Percentiles rank a stretch among this genome's conserved stretches.
These are phyloP conservation scores for Ophioderma brevispina DNA, from an alignment of 35 echinoderm and acorn worm genomes.

Conservation along the genomic window DNA sequence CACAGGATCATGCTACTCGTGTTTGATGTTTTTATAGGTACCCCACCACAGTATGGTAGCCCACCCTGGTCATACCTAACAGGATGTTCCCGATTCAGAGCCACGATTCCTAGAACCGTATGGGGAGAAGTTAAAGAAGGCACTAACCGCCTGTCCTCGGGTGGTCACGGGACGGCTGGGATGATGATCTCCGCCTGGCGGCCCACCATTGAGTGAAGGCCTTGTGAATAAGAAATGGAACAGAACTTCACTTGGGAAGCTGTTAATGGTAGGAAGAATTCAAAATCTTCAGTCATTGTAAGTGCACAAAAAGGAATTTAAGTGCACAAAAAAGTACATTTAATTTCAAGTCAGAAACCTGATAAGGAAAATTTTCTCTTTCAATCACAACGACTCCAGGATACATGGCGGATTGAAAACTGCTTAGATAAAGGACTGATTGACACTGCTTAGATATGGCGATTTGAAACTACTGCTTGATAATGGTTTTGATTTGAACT, in stretches of 20 bases:
- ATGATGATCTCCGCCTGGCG: conserved; percentile 48
- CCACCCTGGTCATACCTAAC: conserved; percentile 27
- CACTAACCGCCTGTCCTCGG: neutral
- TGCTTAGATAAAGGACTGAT: too few relatives aligned
- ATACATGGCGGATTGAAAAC: too few relatives aligned
- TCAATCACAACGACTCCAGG: too few relatives aligned
- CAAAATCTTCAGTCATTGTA: too few relatives aligned
- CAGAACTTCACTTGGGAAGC: neutral
- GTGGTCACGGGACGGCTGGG: conserved; percentile 32
- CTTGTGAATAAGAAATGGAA: neutral
- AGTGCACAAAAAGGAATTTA: too few relatives aligned
- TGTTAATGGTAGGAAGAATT: neutral
- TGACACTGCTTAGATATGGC: too few relatives aligned
- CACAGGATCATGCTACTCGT: too few relatives aligned
- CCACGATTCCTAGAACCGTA: conserved; percentile 72
- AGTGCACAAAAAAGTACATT: too few relatives aligned
- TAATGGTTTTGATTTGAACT: too few relatives aligned
- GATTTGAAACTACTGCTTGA: too few relatives aligned
- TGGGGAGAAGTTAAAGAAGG: conserved; percentile 35
- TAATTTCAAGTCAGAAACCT: too few relatives aligned
- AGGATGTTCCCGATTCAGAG: conserved; percentile 51
- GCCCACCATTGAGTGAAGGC: neutral
- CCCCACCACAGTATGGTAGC: conserved; percentile 50
- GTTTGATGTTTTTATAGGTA: conserved; percentile 7
- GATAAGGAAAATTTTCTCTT: too few relatives aligned